Evolutionary conservation across 2,888 invertebrate genomes (phyloP).

Genomic region (Diplazon laetatorius): DNA sequence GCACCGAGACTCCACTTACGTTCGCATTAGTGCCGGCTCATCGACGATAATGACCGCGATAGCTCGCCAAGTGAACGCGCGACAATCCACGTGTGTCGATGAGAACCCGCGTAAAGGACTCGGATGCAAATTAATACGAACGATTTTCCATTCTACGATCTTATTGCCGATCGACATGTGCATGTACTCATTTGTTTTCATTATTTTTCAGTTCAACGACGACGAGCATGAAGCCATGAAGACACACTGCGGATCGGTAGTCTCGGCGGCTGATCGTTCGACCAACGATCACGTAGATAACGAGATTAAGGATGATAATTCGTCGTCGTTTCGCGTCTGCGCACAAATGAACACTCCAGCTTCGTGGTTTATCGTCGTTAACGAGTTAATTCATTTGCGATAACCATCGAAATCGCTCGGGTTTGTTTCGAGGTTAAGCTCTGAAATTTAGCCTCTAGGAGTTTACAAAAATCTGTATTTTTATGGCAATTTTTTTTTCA

Average conservation of each 20-base stretch:
- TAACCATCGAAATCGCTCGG: neutral
- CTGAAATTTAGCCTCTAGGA: no score
- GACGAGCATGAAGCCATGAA: no score
- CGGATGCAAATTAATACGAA: neutral
- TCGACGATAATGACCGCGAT: no score
- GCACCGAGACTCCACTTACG: no score
- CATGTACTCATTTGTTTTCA: no score
- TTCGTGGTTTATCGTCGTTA: neutral
- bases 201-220: no score
- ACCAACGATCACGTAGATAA: conserved; percentile 10
- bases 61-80: no score
- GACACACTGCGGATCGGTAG: no score
- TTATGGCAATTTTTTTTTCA: no score
- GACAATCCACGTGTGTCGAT: no score
- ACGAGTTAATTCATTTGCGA: conserved; percentile 1
- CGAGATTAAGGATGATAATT: conserved; percentile 4
- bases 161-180: conserved; percentile 11
- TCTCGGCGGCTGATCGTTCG: conserved; percentile 5
- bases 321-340: neutral
- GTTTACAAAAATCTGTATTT: no score
- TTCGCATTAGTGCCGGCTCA: no score
- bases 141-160: neutral
- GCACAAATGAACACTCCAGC: conserved; percentile 1
- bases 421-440: neutral
- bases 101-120: neutral